phyloP scores from a whole-genome alignment of 92 coral and sea anemone genomes.

The Chrysogorgia sp. region DNA sequence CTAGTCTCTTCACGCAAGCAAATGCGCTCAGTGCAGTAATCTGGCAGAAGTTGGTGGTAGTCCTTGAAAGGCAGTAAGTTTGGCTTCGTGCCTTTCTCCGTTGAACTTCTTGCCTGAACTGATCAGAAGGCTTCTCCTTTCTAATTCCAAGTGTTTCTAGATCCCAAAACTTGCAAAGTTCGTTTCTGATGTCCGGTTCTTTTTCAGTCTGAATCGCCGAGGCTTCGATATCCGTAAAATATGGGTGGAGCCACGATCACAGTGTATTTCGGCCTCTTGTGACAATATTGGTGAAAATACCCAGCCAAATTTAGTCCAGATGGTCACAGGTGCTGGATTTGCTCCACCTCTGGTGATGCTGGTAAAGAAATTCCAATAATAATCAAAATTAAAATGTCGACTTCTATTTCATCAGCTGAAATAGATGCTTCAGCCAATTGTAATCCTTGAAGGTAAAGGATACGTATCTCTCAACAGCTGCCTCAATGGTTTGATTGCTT shows the following conservation, averaged over 20 bases:
- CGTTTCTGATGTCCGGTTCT: not conserved
- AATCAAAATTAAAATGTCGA: too few species aligned
- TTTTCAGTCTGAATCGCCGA: constrained; percentile 6
- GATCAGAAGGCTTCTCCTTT: constrained; percentile 38
- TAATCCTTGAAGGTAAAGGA: not conserved
- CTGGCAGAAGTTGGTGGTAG: constrained; percentile 45
- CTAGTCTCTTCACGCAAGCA: constrained; percentile 41
- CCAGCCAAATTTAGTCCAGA: not conserved
- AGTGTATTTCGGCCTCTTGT: constrained; percentile 23
- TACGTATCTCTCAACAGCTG: constrained; percentile 13
- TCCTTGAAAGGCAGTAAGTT: constrained; percentile 59
- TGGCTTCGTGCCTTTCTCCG: constrained; percentile 52
- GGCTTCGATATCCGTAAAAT: constrained; percentile 24
- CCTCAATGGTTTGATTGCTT: not conserved
- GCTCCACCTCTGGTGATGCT: constrained; percentile 3
- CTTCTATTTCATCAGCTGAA: not conserved
- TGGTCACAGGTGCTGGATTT: not conserved
- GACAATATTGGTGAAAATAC: not conserved
- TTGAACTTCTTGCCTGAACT: constrained; percentile 48
- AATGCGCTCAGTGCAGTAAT: too few species aligned
- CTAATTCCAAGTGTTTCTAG: constrained; percentile 38
- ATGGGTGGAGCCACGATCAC: constrained; percentile 34
- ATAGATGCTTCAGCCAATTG: not conserved
- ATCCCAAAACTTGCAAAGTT: constrained; percentile 38
- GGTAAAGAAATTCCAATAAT: not conserved